A percentile compares a stretch with the other conserved stretches of the same genome.
These are phyloP conservation scores for Peromyscus aztecus DNA, from an alignment of 2,797 vertebrate genomes.

Conservation along the genomic window DNA sequence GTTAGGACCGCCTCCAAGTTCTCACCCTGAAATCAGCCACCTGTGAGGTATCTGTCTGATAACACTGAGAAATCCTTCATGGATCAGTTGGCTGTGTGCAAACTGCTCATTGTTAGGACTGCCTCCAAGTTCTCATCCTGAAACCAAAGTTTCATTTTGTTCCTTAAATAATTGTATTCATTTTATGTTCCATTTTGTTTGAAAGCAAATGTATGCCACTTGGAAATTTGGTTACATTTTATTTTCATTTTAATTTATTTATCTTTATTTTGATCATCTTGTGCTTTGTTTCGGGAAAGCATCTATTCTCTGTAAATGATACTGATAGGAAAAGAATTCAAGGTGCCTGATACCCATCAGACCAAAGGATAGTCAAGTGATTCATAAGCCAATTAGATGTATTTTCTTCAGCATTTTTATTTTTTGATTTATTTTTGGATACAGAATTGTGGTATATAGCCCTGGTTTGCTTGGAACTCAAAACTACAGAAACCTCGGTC, in stretches of 20 bases:
- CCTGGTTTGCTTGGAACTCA: neutral
- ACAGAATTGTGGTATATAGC: neutral
- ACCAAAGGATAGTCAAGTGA: neutral
- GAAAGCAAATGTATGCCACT: neutral
- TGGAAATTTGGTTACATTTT: slow-evolving; percentile 6
- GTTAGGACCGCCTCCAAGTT: neutral
- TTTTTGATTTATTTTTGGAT: neutral
- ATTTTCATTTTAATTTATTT: neutral
- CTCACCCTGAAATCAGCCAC: neutral
- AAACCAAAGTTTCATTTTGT: neutral
- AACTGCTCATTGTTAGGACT: neutral
- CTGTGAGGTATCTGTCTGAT: neutral
- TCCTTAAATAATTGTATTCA: neutral
- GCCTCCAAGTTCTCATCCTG: neutral
- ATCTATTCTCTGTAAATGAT: neutral
- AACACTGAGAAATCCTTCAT: neutral
- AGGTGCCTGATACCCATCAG: neutral
- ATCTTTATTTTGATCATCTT: neutral
- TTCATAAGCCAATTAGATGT: neutral
- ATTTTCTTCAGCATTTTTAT: neutral
- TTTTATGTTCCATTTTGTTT: neutral
- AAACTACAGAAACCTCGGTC: too few species aligned
- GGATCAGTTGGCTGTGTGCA: neutral
- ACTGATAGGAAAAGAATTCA: neutral
- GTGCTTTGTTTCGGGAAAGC: neutral